Evolutionary conservation across 2,113 vertebrate genomes (phyloP).

Genomic region (Myxocyprinus asiaticus): DNA sequence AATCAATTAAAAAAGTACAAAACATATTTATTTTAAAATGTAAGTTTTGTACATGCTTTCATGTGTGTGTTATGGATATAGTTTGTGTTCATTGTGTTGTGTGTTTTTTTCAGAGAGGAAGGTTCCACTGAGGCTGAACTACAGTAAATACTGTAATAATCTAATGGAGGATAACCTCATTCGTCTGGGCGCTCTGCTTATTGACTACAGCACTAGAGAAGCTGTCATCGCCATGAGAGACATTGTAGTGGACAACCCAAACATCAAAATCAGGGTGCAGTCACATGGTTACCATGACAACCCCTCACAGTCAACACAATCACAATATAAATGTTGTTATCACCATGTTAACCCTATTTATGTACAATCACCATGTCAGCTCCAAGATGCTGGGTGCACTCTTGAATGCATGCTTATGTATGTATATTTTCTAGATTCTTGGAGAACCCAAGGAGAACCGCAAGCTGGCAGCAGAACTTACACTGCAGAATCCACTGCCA

Average conservation of each 20-base stretch:
- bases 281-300: too few relatives aligned
- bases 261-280: constrained; percentile 86
- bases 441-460: constrained; percentile 88
- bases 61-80: too few relatives aligned
- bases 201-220: constrained; percentile 65
- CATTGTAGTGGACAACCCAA: constrained; percentile 85
- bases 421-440: constrained; percentile 75
- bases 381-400: not conserved
- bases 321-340: too few relatives aligned
- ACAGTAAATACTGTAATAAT: constrained; percentile 75
- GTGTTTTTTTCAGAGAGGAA: constrained; percentile 71
- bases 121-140: constrained; percentile 82
- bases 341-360: too few relatives aligned
- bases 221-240: constrained; percentile 74
- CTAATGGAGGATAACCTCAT: constrained; percentile 87
- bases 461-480: constrained; percentile 87
- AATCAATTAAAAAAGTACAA: too few relatives aligned
- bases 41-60: too few relatives aligned
- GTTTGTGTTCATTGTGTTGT: not conserved
- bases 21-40: too few relatives aligned
- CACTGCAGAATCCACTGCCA: constrained; percentile 82
- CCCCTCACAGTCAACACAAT: too few relatives aligned
- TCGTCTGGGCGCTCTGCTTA: constrained; percentile 82
- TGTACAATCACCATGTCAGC: too few relatives aligned
- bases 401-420: not conserved